phyloP scores from a whole-genome alignment of 2,888 invertebrate genomes.

The Celastrina argiolus region DNA sequence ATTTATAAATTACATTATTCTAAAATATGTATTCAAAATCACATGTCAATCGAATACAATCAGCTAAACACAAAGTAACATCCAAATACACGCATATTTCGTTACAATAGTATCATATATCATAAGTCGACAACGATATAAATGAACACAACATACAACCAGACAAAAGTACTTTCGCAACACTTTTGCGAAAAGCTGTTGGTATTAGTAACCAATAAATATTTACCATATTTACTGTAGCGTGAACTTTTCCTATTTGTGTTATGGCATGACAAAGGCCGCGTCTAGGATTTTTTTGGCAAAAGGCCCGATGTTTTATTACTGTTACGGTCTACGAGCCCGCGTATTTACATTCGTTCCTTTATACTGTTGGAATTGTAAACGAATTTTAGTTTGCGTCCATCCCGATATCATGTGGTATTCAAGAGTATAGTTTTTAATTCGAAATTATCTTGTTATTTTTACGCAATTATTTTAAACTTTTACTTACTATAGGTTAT shows the following conservation, averaged over 20 bases:
- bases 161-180: constrained; percentile 5
- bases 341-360: constrained; percentile 4
- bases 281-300: constrained; percentile 21
- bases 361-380: constrained; percentile 14
- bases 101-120: not conserved
- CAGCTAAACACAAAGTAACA: not conserved
- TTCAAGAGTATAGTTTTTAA: no score
- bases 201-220: constrained; percentile 18
- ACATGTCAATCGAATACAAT: no score
- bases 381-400: not conserved
- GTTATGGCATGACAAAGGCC: constrained; percentile 21
- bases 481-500: no score
- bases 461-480: no score
- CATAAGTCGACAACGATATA: not conserved
- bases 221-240: constrained; percentile 21
- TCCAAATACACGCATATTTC: not conserved
- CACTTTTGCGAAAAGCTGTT: constrained; percentile 13
- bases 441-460: no score
- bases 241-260: constrained; percentile 20
- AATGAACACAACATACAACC: not conserved
- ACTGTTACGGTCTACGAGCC: not conserved
- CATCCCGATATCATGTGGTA: not conserved
- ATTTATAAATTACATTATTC: no score
- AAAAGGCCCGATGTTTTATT: constrained; percentile 20
- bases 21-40: no score